phyloP scores from a whole-genome alignment of 2,113 vertebrate species.

The Vanacampus margaritifer region DNA sequence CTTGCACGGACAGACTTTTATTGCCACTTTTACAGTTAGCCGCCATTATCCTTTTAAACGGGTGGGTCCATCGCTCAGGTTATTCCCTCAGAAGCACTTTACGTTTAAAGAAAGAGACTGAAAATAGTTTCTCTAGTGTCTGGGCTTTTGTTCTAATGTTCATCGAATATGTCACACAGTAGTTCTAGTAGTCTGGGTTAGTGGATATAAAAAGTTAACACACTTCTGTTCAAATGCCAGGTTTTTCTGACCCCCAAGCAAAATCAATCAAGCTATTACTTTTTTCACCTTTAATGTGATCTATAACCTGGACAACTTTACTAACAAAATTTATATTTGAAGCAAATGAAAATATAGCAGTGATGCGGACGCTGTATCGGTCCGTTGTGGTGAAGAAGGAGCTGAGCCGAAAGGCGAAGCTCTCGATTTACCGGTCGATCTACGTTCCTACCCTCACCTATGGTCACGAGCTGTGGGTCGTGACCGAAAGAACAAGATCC shows the following conservation, averaged over 20 bases:
- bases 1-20: constrained; percentile 43
- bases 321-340: not conserved
- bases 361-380: too few species aligned
- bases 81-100: constrained; percentile 32
- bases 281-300: not conserved
- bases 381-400: too few species aligned
- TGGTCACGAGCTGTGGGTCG: too few species aligned
- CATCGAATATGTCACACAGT: not conserved
- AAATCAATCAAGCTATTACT: not conserved
- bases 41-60: constrained; percentile 45
- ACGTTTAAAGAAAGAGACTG: not conserved
- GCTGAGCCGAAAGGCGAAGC: too few species aligned
- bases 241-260: too few species aligned
- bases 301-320: not conserved
- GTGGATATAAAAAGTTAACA: not conserved
- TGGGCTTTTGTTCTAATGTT: not conserved
- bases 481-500: too few species aligned
- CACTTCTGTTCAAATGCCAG: not conserved
- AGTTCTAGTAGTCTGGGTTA: not conserved
- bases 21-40: constrained; percentile 36
- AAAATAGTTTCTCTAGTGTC: not conserved
- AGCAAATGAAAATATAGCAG: not conserved
- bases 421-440: too few species aligned
- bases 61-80: constrained; percentile 19
- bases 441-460: too few species aligned